Evolutionary conservation across 2,797 vertebrate species (phyloP).

Genomic region (Pipistrellus nathusii): DNA sequence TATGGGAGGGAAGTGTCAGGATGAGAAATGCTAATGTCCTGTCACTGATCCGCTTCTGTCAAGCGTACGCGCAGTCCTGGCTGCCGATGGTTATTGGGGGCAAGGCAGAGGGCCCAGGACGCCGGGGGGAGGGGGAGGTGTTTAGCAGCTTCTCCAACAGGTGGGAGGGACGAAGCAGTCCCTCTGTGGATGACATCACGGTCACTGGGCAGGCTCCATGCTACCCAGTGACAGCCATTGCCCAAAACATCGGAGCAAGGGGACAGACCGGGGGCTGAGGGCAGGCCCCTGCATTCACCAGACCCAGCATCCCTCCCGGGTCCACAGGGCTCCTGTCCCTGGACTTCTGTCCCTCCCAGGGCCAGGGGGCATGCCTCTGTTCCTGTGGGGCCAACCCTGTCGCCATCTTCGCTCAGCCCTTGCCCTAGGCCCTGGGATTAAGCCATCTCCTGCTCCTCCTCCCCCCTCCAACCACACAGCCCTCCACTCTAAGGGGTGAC

Average conservation of each 20-base stretch:
- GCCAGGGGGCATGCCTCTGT: not conserved
- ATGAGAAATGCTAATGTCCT: constrained; percentile 86
- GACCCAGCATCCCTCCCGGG: not conserved
- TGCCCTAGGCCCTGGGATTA: not conserved
- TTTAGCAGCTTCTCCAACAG: constrained; percentile 85
- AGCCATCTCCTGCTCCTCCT: not conserved
- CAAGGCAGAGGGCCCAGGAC: constrained; percentile 79
- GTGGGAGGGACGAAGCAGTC: constrained; percentile 78
- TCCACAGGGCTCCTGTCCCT: not conserved
- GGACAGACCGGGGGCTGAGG: constrained; percentile 67
- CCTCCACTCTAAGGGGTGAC: not conserved
- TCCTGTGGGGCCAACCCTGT: not conserved
- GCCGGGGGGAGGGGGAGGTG: constrained; percentile 83
- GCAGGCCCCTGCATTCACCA: constrained; percentile 40
- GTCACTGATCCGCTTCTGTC: constrained; percentile 83
- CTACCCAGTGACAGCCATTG: constrained; percentile 65
- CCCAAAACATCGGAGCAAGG: constrained; percentile 77
- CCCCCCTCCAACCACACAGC: not conserved
- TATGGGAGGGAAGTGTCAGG: constrained; percentile 83
- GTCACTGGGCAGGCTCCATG: constrained; percentile 80
- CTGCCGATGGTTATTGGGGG: constrained; percentile 80
- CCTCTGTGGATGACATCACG: constrained; percentile 76
- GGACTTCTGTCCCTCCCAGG: not conserved
- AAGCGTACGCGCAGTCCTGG: constrained; percentile 65
- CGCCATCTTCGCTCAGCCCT: not conserved